A percentile compares a stretch with the other conserved stretches of the same genome.
These are phyloP conservation scores for Merluccius polli DNA, from an alignment of 2,797 vertebrate genomes.

Conservation along the genomic window DNA sequence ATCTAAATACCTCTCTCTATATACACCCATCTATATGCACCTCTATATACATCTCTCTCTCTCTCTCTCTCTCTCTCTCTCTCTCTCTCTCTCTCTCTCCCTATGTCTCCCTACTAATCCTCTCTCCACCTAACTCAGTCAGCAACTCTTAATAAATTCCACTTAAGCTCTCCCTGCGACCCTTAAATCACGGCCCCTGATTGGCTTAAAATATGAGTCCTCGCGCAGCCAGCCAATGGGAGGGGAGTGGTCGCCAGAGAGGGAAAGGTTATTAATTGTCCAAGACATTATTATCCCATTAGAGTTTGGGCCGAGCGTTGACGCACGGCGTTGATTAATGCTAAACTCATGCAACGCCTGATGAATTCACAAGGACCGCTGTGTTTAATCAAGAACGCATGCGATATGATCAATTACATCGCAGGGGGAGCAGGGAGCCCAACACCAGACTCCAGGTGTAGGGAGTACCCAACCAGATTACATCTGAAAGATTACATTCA, in stretches of 20 bases:
- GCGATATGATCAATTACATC: slow-evolving; percentile 71
- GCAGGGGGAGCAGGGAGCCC: slow-evolving; percentile 52
- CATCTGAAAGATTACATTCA: neutral
- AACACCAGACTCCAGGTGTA: slow-evolving; percentile 58
- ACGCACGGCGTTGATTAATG: slow-evolving; percentile 72
- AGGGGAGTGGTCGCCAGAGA: slow-evolving; percentile 38
- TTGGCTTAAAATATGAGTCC: slow-evolving; percentile 75
- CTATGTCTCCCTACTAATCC: neutral
- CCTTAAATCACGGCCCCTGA: slow-evolving; percentile 68
- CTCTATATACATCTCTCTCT: no score
- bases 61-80: no score
- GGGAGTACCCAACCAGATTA: neutral
- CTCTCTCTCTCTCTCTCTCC: neutral
- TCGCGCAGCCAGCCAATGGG: slow-evolving; percentile 46
- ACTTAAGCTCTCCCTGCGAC: slow-evolving; percentile 66
- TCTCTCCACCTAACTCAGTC: slow-evolving; percentile 41
- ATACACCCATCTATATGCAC: no score
- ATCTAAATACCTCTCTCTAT: no score
- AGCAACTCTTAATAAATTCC: slow-evolving; percentile 67
- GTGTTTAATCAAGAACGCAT: slow-evolving; percentile 69
- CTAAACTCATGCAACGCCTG: slow-evolving; percentile 67
- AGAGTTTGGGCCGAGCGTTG: slow-evolving; percentile 65
- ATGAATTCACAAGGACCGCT: slow-evolving; percentile 70
- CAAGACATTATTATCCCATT: slow-evolving; percentile 77
- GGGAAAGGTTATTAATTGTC: slow-evolving; percentile 74